These are phyloP conservation scores for Corythornis vintsioides DNA, from an alignment of 2,113 vertebrate species.

Conservation along the genomic window DNA sequence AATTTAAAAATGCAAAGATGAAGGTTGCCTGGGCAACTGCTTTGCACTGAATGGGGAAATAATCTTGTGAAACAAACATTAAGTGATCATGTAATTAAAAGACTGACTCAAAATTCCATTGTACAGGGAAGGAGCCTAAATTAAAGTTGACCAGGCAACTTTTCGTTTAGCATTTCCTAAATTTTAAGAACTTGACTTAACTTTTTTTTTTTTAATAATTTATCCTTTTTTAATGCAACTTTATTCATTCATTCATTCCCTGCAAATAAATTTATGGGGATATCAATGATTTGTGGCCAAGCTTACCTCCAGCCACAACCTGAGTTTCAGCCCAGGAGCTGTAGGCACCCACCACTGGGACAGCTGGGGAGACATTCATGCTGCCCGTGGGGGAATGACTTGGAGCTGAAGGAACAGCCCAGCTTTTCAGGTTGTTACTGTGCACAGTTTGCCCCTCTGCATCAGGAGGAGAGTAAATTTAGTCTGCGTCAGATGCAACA, in stretches of 20 bases:
- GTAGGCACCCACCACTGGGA: not conserved
- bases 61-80: conserved; percentile 70
- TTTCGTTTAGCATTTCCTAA: not conserved
- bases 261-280: not conserved
- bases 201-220: not conserved
- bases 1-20: conserved; percentile 69
- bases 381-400: not conserved
- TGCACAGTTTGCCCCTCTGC: not conserved
- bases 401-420: not conserved
- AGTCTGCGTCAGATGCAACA: not conserved
- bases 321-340: not conserved
- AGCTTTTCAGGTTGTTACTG: not conserved
- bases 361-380: not conserved
- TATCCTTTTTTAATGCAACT: not conserved
- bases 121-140: conserved; percentile 27
- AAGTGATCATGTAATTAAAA: conserved; percentile 70
- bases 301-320: not conserved
- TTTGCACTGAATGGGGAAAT: conserved; percentile 63
- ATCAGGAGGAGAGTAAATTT: not conserved
- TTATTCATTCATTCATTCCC: not conserved
- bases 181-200: conserved; percentile 10
- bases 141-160: conserved; percentile 50
- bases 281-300: not conserved
- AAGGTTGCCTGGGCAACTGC: conserved; percentile 72
- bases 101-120: conserved; percentile 59